These are phyloP conservation scores for Anoplolepis gracilipes DNA, from an alignment of 1,140 invertebrate genomes.

Conservation along the genomic window DNA sequence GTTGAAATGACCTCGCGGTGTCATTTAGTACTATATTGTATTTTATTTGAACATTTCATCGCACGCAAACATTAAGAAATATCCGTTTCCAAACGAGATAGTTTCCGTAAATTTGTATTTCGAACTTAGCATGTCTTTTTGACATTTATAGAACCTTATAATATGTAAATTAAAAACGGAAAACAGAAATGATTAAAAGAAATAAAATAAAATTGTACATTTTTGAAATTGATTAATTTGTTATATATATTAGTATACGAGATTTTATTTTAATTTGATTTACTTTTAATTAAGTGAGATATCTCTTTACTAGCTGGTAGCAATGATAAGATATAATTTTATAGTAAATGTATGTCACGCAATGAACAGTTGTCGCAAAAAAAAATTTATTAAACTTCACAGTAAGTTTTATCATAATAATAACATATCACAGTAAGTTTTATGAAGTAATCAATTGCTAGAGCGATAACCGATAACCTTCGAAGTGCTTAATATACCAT, in stretches of 20 bases:
- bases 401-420: too few species aligned
- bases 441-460: background rate
- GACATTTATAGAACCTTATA: background rate
- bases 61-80: background rate
- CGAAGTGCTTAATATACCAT: background rate
- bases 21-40: background rate
- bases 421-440: background rate
- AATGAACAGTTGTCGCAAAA: background rate
- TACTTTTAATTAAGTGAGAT: background rate
- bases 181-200: background rate
- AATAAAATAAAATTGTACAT: background rate
- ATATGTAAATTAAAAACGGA: too few species aligned
- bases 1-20: conserved; percentile 1
- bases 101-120: background rate
- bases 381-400: background rate
- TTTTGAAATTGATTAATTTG: background rate
- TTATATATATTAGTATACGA: background rate
- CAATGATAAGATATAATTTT: background rate
- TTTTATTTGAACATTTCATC: background rate
- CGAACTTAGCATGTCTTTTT: background rate
- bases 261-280: background rate
- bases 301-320: background rate
- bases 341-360: background rate
- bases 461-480: too few species aligned
- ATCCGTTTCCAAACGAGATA: too few species aligned